Conservation (phyloP, 2,797 vertebrate species). For the Micropoecilia bifurca region DNA sequence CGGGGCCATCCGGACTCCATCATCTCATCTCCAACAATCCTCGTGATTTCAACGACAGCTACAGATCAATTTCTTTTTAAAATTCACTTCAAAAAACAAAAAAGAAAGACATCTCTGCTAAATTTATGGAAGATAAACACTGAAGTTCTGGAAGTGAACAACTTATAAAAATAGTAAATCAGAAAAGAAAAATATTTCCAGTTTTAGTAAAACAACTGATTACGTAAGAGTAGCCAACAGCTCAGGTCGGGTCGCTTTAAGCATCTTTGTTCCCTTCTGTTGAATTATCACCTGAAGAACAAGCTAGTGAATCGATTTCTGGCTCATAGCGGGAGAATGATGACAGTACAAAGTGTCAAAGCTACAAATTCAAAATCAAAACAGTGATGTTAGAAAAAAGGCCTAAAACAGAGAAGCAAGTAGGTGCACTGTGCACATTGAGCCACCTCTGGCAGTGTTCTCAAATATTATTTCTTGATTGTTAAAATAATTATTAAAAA, state of each 20-base stretch:
- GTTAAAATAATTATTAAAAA: slow-evolving; percentile 33
- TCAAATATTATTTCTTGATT: slow-evolving; percentile 56
- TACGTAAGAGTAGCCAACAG: slow-evolving; percentile 17
- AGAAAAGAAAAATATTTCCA: slow-evolving; percentile 18
- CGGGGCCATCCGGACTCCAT: slow-evolving; percentile 39
- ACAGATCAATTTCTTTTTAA: slow-evolving; percentile 19
- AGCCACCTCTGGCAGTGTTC: slow-evolving; percentile 74
- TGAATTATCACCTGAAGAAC: slow-evolving; percentile 35
- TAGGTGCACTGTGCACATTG: slow-evolving; percentile 53
- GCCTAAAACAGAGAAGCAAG: slow-evolving; percentile 55
- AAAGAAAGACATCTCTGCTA: slow-evolving; percentile 45
- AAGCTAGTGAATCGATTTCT: slow-evolving; percentile 17
- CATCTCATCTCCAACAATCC: not conserved
- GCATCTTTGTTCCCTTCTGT: slow-evolving; percentile 33
- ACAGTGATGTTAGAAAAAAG: slow-evolving; percentile 60
- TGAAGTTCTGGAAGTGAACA: slow-evolving; percentile 42
- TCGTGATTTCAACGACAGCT: slow-evolving; percentile 21
- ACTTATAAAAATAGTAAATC: slow-evolving; percentile 54
- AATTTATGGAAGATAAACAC: slow-evolving; percentile 24
- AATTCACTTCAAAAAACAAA: slow-evolving; percentile 16
- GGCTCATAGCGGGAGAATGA: slow-evolving; percentile 39
- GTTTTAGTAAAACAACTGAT: slow-evolving; percentile 29
- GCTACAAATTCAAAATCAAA: slow-evolving; percentile 29
- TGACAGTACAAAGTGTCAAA: slow-evolving; percentile 51
- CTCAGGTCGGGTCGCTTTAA: slow-evolving; percentile 15